Evolutionary conservation across 2,888 invertebrate species (phyloP), one percentile per base, ranked within the genome.

Genomic region (Aporophyla lueneburgensis): DNA sequence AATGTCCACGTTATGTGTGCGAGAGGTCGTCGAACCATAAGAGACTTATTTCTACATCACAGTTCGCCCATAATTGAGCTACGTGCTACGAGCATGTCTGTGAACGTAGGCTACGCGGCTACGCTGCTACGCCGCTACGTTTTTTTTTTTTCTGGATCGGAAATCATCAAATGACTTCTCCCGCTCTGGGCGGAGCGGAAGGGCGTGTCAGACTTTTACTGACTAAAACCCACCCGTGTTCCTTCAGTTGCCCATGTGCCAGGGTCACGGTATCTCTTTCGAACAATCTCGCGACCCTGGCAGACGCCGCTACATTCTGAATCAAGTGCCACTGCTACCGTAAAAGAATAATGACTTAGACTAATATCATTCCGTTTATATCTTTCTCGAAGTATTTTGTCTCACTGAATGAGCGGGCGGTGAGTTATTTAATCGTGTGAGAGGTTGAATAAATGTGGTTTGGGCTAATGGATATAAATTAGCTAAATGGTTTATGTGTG

Each of bases 21-120:
- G 16, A 76, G 53, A 63, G 67, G 61, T 77, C 67, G 14, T 53
- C 14, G 70, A n/a, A 53, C 70, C 24, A 62, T 7, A 40, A 70
- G 49, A 33, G 49, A 46, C 58, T 71, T 56, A 46, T 40, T 76
- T 59, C 27, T 53, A 68, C 51, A 46, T 40, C 61, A 43, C 59
- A 53, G 74, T 78, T 43, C 27, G 27, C 27, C 59, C 68, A 59
- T 71, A 69, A 86, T 83, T 61, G 68, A 69, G 68, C 63, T 73
- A 70, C 69, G 66, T 72, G 56, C 49, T 79, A 73, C 78, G 71
- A 81, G 63, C 54, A 53, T 58, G 51, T 58, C 56, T 46, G 53
- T 43, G 66, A 83, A 83, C 74, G 71, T 86, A 78, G 71, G 83
- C 78, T 83, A 84, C 80, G 61, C 33, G 53, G 58, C 71, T 83